Evolutionary conservation across 1,140 invertebrate genomes (phyloP).

Genomic region (Tetranychus urticae): DNA sequence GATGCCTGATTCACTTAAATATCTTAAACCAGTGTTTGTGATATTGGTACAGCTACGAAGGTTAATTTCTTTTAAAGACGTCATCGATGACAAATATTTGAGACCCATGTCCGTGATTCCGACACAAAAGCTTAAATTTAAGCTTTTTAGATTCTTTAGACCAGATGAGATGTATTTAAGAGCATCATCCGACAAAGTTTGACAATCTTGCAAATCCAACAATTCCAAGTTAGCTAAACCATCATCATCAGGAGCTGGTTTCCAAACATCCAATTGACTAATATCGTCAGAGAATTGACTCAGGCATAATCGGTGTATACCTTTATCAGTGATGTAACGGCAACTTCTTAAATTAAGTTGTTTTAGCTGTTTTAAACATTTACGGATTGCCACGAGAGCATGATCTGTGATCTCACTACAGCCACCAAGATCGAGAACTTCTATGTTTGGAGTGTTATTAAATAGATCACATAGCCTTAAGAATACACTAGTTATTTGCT

Average conservation of each 20-base stretch:
- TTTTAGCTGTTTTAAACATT: slow-evolving; percentile 53
- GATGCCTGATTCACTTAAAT: slow-evolving; percentile 60
- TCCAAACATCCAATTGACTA: not conserved
- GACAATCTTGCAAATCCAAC: slow-evolving; percentile 75
- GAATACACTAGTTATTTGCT: slow-evolving; percentile 63
- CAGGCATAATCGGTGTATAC: slow-evolving; percentile 55
- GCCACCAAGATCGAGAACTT: slow-evolving; percentile 62
- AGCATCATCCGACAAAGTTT: slow-evolving; percentile 69
- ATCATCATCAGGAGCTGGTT: not conserved
- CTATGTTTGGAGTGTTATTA: slow-evolving; percentile 66
- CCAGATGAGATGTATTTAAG: slow-evolving; percentile 55
- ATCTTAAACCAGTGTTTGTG: slow-evolving; percentile 67
- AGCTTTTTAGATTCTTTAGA: slow-evolving; percentile 46
- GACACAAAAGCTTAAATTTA: slow-evolving; percentile 81
- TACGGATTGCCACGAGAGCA: slow-evolving; percentile 54
- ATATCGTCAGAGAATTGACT: not conserved
- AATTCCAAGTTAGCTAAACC: slow-evolving; percentile 37
- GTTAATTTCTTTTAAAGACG: slow-evolving; percentile 58
- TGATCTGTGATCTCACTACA: slow-evolving; percentile 71
- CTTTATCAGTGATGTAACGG: slow-evolving; percentile 67
- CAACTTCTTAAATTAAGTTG: slow-evolving; percentile 66
- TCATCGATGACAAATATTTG: slow-evolving; percentile 61
- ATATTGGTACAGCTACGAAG: slow-evolving; percentile 78
- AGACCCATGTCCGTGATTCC: slow-evolving; percentile 71
- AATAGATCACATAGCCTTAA: slow-evolving; percentile 54